A percentile compares a stretch with the other conserved stretches of the same genome.
These are phyloP conservation scores for Clunio marinus DNA, from an alignment of 2,888 invertebrate species.

Conservation along the genomic window DNA sequence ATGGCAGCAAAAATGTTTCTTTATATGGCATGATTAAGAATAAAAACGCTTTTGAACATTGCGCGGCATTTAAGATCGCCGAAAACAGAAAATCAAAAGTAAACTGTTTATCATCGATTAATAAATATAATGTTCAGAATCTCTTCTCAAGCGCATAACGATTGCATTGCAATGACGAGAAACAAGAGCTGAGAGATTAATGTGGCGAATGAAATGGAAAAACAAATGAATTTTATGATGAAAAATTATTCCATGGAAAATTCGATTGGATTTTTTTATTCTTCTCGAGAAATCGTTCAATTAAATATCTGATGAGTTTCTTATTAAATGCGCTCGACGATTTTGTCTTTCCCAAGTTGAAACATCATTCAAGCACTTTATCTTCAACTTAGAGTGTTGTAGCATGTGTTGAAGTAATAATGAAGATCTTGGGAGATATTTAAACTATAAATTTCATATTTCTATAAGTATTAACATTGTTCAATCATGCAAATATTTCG, in stretches of 20 bases:
- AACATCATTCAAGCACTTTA: neutral
- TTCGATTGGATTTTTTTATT: too few relatives aligned
- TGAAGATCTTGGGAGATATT: neutral
- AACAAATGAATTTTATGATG: constrained; percentile 7
- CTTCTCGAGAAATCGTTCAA: too few relatives aligned
- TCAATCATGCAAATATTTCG: constrained; percentile 38
- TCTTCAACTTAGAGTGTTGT: neutral
- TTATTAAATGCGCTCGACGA: too few relatives aligned
- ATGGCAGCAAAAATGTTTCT: constrained; percentile 24
- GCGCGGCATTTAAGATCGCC: constrained; percentile 33
- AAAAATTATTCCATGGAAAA: neutral
- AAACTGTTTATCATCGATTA: constrained; percentile 36
- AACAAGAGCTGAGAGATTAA: neutral
- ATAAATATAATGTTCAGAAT: constrained; percentile 32
- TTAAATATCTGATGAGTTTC: too few relatives aligned
- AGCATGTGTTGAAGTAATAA: constrained; percentile 39
- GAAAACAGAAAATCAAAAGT: constrained; percentile 6
- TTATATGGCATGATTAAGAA: constrained; percentile 38
- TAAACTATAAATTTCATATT: constrained; percentile 30
- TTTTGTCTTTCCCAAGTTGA: too few relatives aligned
- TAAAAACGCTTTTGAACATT: constrained; percentile 32
- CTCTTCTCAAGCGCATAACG: neutral
- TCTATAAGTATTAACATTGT: constrained; percentile 37
- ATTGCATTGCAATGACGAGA: neutral
- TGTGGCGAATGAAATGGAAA: neutral